Evolutionary conservation across 2,113 vertebrate species (phyloP), one percentile per base, ranked within the genome.

Genomic region (Condylura cristata): DNA sequence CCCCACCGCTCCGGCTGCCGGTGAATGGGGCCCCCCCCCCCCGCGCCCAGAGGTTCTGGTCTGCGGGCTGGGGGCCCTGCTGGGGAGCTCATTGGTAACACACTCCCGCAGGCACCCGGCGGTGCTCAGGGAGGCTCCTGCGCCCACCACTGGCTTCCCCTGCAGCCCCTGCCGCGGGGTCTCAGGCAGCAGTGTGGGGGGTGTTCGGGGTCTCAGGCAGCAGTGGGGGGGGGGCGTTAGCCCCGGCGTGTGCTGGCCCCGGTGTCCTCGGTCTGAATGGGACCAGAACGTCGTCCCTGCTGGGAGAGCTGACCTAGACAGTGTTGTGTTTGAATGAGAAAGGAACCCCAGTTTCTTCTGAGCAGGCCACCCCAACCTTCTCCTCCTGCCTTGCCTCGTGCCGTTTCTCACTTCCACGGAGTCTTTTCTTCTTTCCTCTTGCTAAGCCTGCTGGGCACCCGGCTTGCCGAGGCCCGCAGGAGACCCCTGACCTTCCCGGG

Each of bases 131-230:
- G 85, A 63, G 41, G 65, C 6, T 58, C 12, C 18, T 22, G 26
- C 48, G 4, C 9, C 28, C 44, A 14, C 1, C 37, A n/a, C n/a
- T 80, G 83, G 44, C 41, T 68, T 20, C 39, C 87, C 37, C 63
- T 48, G 37, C 17, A 30, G 70, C 24, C 26, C 28, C 17, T 26
- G 11, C 37, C 70, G 26, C 3, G 5, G 34, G 80, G 30, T 44
- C 0, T 4, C 6, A 4, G 37, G n/a, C 4, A 10, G 76, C 2
- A 3, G 56, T 0, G 16, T 39, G 51, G 16, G n/a, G n/a, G n/a
- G n/a, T n/a, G n/a, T n/a, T n/a, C 3, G 5, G 34, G 80, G 30
- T 44, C 0, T 4, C 6, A 4, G 37, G n/a, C 4, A 10, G 76
- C 2, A 3, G 56, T 0, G 16, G n/a, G 51, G 16, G n/a, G n/a